Evolutionary conservation across 1,140 invertebrate genomes (phyloP).

Genomic region (Oncopodura yosiiana): DNA sequence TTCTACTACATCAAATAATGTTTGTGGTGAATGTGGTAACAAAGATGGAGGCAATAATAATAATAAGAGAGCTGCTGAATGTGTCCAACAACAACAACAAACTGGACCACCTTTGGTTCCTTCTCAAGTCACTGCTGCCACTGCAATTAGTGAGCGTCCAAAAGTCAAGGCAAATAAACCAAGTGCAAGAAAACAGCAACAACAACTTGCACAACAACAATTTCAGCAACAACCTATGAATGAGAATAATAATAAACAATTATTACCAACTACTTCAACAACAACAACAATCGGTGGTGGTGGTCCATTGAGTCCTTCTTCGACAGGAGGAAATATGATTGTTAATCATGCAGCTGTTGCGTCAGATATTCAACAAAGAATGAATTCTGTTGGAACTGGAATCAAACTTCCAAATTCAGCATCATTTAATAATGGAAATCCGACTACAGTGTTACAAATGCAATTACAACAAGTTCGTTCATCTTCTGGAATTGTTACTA

Average conservation of each 20-base stretch:
- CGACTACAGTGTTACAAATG: constrained; percentile 26
- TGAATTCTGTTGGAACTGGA: no score
- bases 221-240: not conserved
- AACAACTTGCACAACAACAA: constrained; percentile 30
- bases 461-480: constrained; percentile 28
- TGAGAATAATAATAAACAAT: not conserved
- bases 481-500: constrained; percentile 10
- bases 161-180: constrained; percentile 47
- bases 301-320: constrained; percentile 3
- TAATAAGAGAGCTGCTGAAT: not conserved
- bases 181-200: constrained; percentile 28
- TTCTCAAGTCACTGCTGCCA: constrained; percentile 38
- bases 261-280: not conserved
- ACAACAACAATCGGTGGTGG: no score
- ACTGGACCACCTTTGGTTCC: constrained; percentile 33
- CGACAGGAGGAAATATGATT: not conserved
- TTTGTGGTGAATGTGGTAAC: not conserved
- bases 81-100: not conserved
- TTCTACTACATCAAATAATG: not conserved
- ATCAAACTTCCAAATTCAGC: constrained; percentile 4
- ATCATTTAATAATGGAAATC: not conserved
- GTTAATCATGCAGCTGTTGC: no score
- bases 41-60: not conserved
- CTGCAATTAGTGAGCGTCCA: constrained; percentile 65
- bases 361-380: not conserved